Base-by-base conservation (phyloP, 2,888 invertebrate species). In the Tyria jacobaeae region DNA sequence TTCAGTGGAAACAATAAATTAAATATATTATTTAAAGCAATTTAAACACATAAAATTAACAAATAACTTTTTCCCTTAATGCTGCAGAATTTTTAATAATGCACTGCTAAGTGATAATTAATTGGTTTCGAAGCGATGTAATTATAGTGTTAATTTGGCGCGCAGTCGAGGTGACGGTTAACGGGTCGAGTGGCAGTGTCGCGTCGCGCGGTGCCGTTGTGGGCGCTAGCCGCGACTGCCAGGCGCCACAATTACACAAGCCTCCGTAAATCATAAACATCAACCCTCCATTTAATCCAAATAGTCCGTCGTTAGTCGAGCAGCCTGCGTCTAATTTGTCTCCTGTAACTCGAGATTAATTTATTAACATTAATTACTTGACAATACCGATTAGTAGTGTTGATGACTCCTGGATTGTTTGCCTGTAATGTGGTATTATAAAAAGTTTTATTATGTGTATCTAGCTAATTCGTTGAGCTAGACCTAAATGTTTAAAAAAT, bases 231-330 rank as follows among this genome's bases (percentile, higher is more conserved):
- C 85, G 85, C 91, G 92, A 85, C 92, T 83, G 85, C 74, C 87
- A 81, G 93, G 92, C 93, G 92, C 93, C 93, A 88, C 90, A 91
- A 92, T 92, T 92, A 92, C 87, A 87, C 88, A 83, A 85, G 85
- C 89, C 89, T 86, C 90, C 92, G 93, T 94, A 92, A 93, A 94
- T 94, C 94, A 94, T 94, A 94, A 93, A 92, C 93, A 94, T 92
- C 92, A 91, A 90, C 91, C 92, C 92, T 82, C 93, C 92, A 93
- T 94, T 94, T 93, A 93, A 92, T 91, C 90, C 91, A 90, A 94
- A 94, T 93, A 91, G 93, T 92, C 91, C 88, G 91, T 93, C 93
- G 91, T 94, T 94, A 93, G 92, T 86, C 86, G 91, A 90, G 90
- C 93, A 92, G 90, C 88, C 89, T 91, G 92, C 87, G 91, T 92